Conservation (phyloP, 2,888 invertebrate genomes). For the Epirrita christyi region DNA sequence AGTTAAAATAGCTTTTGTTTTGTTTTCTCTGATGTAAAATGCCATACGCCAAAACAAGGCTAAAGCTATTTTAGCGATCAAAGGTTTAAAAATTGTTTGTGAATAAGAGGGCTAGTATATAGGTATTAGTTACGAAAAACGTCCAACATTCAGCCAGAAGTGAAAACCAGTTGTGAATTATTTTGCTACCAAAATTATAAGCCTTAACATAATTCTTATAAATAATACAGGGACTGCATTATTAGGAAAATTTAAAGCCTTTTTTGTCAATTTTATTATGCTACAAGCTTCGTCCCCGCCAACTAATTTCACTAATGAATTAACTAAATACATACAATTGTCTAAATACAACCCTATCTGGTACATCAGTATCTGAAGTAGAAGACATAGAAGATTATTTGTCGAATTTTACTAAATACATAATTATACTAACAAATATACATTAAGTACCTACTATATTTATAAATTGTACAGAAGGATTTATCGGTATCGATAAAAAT, state of each 20-base stretch:
- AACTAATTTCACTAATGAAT: conserved; percentile 50
- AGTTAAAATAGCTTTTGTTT: too few relatives aligned
- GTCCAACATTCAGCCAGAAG: neutral
- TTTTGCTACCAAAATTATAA: conserved; percentile 21
- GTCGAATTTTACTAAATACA: conserved; percentile 14
- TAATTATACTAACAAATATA: conserved; percentile 25
- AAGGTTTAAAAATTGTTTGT: too few relatives aligned
- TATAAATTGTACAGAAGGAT: conserved; percentile 1
- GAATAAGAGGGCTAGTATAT: too few relatives aligned
- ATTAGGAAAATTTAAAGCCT: conserved; percentile 46
- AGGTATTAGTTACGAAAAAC: neutral
- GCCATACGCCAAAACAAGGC: too few relatives aligned
- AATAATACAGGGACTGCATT: conserved; percentile 45
- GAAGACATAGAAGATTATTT: conserved; percentile 28
- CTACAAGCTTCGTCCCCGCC: conserved; percentile 43
- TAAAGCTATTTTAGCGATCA: too few relatives aligned
- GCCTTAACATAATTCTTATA: conserved; percentile 37
- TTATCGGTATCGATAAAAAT: conserved; percentile 3
- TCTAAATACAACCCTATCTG: conserved; percentile 68
- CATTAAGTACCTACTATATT: too few relatives aligned
- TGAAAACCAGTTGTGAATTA: conserved; percentile 4
- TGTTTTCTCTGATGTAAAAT: too few relatives aligned
- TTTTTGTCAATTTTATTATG: conserved; percentile 45
- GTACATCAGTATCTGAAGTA: conserved; percentile 49
- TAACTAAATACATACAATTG: conserved; percentile 68